A percentile compares a stretch with the other conserved stretches of the same genome.
Evolutionary conservation across 2,888 invertebrate species (phyloP).

Genomic region (Pharmacophagus antenor): DNA sequence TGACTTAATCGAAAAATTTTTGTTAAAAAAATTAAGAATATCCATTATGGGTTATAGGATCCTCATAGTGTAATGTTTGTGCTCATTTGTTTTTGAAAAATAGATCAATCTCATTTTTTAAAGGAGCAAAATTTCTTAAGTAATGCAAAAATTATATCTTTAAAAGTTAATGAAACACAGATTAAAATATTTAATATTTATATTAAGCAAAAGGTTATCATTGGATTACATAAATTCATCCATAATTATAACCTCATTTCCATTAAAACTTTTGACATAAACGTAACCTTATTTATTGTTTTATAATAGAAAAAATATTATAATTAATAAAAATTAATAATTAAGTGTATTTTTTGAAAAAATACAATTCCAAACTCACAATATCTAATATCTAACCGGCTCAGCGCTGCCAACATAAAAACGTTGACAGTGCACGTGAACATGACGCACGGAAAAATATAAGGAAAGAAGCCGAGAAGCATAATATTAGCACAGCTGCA

Average conservation of each 20-base stretch:
- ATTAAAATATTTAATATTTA: background rate
- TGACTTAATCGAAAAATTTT: no score
- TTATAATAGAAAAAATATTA: background rate
- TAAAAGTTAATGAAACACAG: background rate
- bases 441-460: conserved; percentile 24
- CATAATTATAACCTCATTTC: background rate
- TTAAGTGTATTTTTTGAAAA: background rate
- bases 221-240: no score
- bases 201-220: no score
- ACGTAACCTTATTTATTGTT: background rate
- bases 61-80: background rate
- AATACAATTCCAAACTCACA: background rate
- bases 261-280: background rate
- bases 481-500: conserved; percentile 29
- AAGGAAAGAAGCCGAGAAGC: conserved; percentile 26
- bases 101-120: background rate
- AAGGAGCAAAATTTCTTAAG: background rate
- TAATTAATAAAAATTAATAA: background rate
- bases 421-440: conserved; percentile 32
- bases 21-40: background rate
- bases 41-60: background rate
- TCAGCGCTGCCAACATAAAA: conserved; percentile 37
- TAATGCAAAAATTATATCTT: background rate
- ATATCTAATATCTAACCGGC: conserved; percentile 23
- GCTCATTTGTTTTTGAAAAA: background rate